Evolutionary conservation across 2,797 vertebrate genomes (phyloP).

Genomic region (Tapera naevia): DNA sequence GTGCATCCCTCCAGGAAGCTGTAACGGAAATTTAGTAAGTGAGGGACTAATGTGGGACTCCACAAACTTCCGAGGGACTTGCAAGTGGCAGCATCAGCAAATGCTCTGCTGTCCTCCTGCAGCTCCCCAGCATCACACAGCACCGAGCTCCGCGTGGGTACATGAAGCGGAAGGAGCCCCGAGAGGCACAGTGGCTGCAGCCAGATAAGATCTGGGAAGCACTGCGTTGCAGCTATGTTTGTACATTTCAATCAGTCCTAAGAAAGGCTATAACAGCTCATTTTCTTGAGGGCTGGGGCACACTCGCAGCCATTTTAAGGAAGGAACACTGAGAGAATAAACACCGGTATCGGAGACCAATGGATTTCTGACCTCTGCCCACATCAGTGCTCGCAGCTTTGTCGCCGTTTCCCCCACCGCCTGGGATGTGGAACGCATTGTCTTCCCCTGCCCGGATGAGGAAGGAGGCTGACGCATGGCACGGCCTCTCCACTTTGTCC

Average conservation of each 20-base stretch:
- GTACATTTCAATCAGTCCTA: background rate
- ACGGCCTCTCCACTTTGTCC: background rate
- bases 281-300: background rate
- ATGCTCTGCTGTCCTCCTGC: background rate
- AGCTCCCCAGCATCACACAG: background rate
- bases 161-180: background rate
- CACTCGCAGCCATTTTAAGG: background rate
- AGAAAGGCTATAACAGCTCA: background rate
- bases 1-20: background rate
- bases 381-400: background rate
- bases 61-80: background rate
- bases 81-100: background rate
- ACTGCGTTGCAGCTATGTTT: background rate
- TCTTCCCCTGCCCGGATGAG: background rate
- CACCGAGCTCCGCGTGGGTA: rapidly evolving
- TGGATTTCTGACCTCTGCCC: background rate
- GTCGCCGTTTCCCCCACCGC: background rate
- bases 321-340: background rate
- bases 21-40: background rate
- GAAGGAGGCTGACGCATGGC: background rate
- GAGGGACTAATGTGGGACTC: background rate
- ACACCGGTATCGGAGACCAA: rapidly evolving
- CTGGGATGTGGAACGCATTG: background rate
- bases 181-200: background rate
- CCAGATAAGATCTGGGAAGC: background rate